These are phyloP conservation scores for Oreochromis grahami DNA, from an alignment of 2,797 vertebrate genomes.

Conservation along the genomic window DNA sequence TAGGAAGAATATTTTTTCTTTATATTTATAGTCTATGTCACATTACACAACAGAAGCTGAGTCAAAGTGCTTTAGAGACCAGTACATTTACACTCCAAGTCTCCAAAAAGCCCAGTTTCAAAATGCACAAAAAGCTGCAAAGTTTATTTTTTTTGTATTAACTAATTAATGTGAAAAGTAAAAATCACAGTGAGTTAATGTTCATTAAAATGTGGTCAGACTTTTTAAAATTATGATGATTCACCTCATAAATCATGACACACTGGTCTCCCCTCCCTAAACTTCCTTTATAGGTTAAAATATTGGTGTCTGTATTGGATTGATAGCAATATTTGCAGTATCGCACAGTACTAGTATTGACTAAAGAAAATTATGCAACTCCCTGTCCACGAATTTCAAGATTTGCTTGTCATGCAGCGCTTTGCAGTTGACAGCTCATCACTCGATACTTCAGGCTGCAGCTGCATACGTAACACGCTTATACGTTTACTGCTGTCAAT, in stretches of 20 bases:
- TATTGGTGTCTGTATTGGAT: not conserved
- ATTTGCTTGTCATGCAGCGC: not conserved
- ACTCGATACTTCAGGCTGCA: not conserved
- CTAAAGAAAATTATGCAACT: not conserved
- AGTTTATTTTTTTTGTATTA: rapidly evolving
- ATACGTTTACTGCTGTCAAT: not conserved
- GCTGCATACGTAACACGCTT: not conserved
- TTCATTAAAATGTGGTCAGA: not conserved
- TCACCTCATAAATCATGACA: not conserved
- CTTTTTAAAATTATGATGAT: not conserved
- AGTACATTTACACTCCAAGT: not conserved
- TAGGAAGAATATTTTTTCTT: not conserved
- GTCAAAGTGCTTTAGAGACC: not conserved
- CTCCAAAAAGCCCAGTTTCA: not conserved
- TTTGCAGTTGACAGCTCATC: not conserved
- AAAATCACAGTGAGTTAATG: not conserved
- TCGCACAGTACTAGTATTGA: rapidly evolving
- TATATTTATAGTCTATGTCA: not conserved
- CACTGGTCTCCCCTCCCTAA: not conserved
- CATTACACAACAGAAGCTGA: not conserved
- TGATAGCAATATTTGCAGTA: not conserved
- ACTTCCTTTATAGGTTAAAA: not conserved
- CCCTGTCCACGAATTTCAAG: not conserved
- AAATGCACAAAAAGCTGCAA: not conserved
- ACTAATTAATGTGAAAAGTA: not conserved